phyloP scores from a whole-genome alignment of 2,797 vertebrate species.

The Pachyuromys duprasi region DNA sequence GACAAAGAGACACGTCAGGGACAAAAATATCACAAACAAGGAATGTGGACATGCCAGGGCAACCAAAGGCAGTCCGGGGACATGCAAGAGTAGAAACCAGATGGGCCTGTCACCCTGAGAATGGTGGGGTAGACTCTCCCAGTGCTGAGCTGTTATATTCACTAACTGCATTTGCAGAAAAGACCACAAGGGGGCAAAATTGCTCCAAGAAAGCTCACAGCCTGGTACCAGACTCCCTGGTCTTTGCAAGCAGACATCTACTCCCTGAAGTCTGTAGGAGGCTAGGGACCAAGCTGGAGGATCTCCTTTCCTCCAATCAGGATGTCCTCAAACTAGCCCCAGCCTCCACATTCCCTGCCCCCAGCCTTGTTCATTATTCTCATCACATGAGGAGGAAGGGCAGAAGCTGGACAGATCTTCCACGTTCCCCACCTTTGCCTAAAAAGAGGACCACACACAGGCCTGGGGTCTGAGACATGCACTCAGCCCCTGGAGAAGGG shows the following conservation, averaged over 20 bases:
- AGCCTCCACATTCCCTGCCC: not conserved
- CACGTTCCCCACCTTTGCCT: not conserved
- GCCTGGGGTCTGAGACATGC: not conserved
- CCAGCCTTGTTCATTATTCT: not conserved
- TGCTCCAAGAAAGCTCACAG: not conserved
- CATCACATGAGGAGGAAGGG: not conserved
- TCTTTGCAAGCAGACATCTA: not conserved
- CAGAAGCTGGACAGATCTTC: fast-evolving
- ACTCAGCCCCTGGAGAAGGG: not conserved
- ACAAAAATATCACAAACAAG: not conserved
- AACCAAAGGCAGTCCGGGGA: not conserved
- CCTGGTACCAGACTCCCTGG: fast-evolving
- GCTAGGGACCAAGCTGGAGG: not conserved
- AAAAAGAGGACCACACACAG: not conserved
- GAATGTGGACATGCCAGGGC: not conserved
- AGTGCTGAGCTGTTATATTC: not conserved
- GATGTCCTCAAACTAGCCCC: not conserved
- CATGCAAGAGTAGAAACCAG: not conserved
- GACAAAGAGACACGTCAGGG: not conserved
- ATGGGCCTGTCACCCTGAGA: not conserved
- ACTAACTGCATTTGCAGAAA: not conserved
- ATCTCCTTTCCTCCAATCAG: not conserved
- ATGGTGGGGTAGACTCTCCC: fast-evolving
- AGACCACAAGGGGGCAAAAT: not conserved
- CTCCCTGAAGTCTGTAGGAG: not conserved